phyloP scores from a whole-genome alignment of 2,797 vertebrate species.

The Argyrosomus regius region DNA sequence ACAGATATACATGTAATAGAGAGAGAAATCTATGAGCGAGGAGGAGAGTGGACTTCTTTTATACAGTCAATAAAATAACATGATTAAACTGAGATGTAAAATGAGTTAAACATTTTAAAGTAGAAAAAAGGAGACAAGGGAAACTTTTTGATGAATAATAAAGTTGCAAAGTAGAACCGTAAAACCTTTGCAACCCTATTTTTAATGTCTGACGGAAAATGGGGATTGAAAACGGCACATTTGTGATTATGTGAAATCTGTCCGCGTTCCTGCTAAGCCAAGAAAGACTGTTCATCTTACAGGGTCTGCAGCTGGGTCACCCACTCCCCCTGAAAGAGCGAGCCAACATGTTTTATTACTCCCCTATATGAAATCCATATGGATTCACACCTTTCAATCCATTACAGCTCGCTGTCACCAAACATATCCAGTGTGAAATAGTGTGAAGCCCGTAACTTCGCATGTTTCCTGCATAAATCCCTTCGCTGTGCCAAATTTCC shows the following conservation, averaged over 20 bases:
- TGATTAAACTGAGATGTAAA: not conserved
- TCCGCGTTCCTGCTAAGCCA: conserved; percentile 19
- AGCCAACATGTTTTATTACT: conserved; percentile 65
- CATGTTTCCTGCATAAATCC: conserved; percentile 62
- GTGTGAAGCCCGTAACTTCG: conserved; percentile 57
- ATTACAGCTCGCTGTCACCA: conserved; percentile 70
- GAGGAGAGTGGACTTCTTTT: not conserved
- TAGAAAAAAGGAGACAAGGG: not conserved
- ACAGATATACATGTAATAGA: conserved; percentile 18
- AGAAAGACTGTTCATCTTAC: conserved; percentile 40
- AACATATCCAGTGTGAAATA: conserved; percentile 73
- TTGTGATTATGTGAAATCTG: conserved; percentile 53
- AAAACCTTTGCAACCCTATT: conserved; percentile 24
- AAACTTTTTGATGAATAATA: conserved; percentile 30
- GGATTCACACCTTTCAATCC: conserved; percentile 74
- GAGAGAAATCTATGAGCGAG: not conserved
- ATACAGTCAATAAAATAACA: conserved; percentile 1
- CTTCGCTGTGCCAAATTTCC: conserved; percentile 41
- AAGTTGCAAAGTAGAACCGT: not conserved
- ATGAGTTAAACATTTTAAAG: not conserved
- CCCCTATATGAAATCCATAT: conserved; percentile 60
- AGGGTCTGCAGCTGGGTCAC: conserved; percentile 53
- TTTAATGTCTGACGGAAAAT: conserved; percentile 39
- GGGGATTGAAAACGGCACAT: conserved; percentile 36
- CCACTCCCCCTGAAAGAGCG: conserved; percentile 12